phyloP scores from a whole-genome alignment of 2,797 vertebrate species.

The Cetoscarus ocellatus region DNA sequence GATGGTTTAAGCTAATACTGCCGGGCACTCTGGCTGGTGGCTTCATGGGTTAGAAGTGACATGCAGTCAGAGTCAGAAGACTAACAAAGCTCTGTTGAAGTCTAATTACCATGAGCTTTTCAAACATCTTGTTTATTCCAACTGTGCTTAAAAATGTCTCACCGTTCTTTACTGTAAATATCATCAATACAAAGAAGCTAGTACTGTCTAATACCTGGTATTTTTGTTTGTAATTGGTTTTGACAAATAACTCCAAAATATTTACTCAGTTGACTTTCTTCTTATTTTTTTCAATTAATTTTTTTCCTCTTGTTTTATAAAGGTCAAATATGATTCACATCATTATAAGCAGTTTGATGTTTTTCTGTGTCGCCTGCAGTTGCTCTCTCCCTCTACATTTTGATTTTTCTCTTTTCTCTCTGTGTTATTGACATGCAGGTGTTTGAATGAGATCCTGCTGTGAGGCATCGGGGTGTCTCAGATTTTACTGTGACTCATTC shows the following conservation, averaged over 20 bases:
- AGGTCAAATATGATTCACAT: not conserved
- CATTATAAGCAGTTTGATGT: conserved; percentile 15
- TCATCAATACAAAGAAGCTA: not conserved
- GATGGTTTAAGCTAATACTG: no score
- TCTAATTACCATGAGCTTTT: no score
- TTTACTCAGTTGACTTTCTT: not conserved
- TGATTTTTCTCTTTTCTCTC: not conserved
- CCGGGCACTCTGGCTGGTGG: no score
- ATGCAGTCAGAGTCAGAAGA: no score
- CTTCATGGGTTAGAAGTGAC: no score
- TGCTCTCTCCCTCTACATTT: conserved; percentile 7
- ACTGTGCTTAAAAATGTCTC: no score
- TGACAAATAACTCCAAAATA: not conserved
- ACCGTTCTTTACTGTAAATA: no score
- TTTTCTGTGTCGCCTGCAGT: not conserved
- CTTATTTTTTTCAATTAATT: no score
- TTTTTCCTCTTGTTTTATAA: not conserved
- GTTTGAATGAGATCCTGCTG: conserved; percentile 44
- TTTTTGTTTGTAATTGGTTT: no score
- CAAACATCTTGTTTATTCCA: no score
- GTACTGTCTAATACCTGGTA: not conserved
- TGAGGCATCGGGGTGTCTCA: conserved; percentile 29
- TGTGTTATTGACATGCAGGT: conserved; percentile 40
- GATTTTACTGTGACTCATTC: conserved; percentile 47
- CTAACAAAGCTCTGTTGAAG: no score